These are phyloP conservation scores for Plecturocebus donacophilus DNA, from an alignment of 2,113 vertebrate species.

Conservation along the genomic window DNA sequence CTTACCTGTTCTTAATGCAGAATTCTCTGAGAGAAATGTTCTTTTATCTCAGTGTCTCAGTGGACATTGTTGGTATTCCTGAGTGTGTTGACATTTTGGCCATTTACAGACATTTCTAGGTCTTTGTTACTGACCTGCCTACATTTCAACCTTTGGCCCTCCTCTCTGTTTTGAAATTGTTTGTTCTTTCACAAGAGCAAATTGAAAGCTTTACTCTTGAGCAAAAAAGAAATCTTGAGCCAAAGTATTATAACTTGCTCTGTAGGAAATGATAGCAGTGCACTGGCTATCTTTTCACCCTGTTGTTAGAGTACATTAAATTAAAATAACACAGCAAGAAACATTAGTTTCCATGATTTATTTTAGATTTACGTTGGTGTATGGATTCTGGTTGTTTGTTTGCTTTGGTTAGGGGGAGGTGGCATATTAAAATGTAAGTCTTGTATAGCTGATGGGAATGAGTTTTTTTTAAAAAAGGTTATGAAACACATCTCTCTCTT, in stretches of 20 bases:
- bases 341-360: not conserved
- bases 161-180: not conserved
- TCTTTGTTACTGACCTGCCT: not conserved
- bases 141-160: not conserved
- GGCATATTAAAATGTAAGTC: not conserved
- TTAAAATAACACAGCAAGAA: conserved; percentile 34
- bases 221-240: not conserved
- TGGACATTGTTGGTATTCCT: not conserved
- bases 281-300: not conserved
- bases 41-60: not conserved
- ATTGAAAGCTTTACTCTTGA: not conserved
- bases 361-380: conserved; percentile 11
- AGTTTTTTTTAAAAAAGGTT: conserved; percentile 55
- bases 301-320: not conserved
- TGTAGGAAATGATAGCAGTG: conserved; percentile 34
- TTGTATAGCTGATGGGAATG: conserved; percentile 45
- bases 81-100: not conserved
- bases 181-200: not conserved
- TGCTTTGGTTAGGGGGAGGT: not conserved
- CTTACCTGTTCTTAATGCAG: not conserved
- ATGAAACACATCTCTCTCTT: conserved; percentile 60
- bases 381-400: not conserved
- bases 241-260: not conserved
- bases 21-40: not conserved
- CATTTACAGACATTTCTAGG: not conserved